Evolutionary conservation across 2,888 invertebrate genomes (phyloP), one percentile per base, ranked within the genome.

Genomic region (Drosophila nigritarsus): DNA sequence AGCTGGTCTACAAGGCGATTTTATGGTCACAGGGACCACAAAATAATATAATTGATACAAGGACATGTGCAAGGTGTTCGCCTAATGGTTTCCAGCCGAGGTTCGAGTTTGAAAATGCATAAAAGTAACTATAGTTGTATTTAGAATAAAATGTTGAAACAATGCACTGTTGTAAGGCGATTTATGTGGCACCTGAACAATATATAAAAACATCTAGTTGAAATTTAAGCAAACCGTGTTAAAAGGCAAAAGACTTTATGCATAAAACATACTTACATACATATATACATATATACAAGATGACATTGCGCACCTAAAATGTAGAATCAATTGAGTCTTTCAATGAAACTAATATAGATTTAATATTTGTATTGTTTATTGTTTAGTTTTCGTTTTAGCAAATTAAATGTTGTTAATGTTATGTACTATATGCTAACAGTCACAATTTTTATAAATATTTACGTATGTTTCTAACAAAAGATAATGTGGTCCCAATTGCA

Each of bases 11-110:
- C 38, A 56, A 69, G 73, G 73, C 77, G 62, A 50, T 74, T 69
- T 63, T 53, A 70, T 73, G 80, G 80, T 81, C 89, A 75, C 72
- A 80, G 89, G 86, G 86, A 86, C 86, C 86, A 86, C 78, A 78
- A 63, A 18, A 59, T 18, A 45, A 49, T 42, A 34, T 20, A 53
- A 32, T 29, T 29, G 20, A 51, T 30, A 18, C 9, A 42, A 45
- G 51, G 38, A 24, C 60, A 24, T 48, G 29, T 29, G 65, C 32
- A 51, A 18, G 42, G 27, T 54, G 62, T 72, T 48, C 58, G 64
- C 60, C 59, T 65, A 71, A 62, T 27, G 54, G 20, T 63, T 49
- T 59, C 53, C 38, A 65, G 61, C 34, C 45, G 45, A 24, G 58
- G 59, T 74, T 75, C 48, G 38, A 61, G 11, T 79, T 51, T 68